Evolutionary conservation across 2,113 vertebrate species (phyloP).

Genomic region (Phoenicopterus ruber): DNA sequence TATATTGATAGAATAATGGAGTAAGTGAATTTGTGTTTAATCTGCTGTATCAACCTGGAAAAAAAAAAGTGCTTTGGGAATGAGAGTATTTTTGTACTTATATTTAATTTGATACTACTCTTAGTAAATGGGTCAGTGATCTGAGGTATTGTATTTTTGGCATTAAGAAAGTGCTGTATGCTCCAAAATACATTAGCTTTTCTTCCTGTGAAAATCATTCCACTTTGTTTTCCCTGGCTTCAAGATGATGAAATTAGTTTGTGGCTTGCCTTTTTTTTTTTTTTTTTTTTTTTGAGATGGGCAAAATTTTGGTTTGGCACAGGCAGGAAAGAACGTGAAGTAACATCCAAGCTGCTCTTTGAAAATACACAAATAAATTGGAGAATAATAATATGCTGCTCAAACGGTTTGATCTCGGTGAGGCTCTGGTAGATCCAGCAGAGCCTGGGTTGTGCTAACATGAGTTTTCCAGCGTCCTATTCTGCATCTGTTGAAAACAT

Average conservation of each 20-base stretch:
- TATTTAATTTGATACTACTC: slow-evolving; percentile 10
- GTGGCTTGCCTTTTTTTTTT: not conserved
- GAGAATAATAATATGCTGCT: not conserved
- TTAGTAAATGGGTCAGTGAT: slow-evolving; percentile 24
- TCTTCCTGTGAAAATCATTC: not conserved
- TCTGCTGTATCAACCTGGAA: slow-evolving; percentile 14
- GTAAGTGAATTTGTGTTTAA: slow-evolving; percentile 24
- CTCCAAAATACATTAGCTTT: not conserved
- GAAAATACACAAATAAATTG: not conserved
- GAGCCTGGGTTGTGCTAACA: not conserved
- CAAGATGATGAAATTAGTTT: not conserved
- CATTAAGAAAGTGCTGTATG: not conserved
- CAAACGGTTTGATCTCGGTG: not conserved
- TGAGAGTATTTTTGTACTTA: not conserved
- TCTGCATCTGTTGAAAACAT: not conserved
- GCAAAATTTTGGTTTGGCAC: not conserved
- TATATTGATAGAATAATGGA: not conserved
- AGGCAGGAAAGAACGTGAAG: not conserved
- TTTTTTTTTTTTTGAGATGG: not conserved
- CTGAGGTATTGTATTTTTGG: not conserved
- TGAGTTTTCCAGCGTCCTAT: not conserved
- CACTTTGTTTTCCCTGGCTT: not conserved
- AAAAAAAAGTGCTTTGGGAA: not conserved
- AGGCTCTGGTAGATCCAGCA: not conserved
- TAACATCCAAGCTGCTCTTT: not conserved